phyloP scores from a whole-genome alignment of 2,888 invertebrate species.

The Cheilosia variabilis region DNA sequence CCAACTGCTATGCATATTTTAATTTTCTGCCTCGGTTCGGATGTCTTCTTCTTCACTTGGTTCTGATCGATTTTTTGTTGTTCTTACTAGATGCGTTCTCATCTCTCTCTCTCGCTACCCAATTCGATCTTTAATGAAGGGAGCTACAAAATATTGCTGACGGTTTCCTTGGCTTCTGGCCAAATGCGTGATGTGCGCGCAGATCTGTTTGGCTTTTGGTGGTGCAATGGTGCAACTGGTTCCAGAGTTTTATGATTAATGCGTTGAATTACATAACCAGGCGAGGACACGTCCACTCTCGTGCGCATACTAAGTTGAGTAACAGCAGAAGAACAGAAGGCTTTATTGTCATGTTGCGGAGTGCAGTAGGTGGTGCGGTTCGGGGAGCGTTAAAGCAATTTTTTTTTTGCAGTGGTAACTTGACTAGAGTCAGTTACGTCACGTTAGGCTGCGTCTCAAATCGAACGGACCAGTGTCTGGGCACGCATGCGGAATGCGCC shows the following conservation, averaged over 20 bases:
- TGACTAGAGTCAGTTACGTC: slow-evolving; percentile 67
- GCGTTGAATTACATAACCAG: slow-evolving; percentile 64
- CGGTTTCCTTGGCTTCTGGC: slow-evolving; percentile 38
- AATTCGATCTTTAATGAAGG: slow-evolving; percentile 48
- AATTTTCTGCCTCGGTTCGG: slow-evolving; percentile 56
- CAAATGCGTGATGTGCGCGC: slow-evolving; percentile 52
- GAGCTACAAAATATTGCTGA: slow-evolving; percentile 20
- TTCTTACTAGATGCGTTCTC: neutral
- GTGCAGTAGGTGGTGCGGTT: neutral
- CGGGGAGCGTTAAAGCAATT: neutral
- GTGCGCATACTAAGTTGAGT: slow-evolving; percentile 59
- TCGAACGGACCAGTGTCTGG: slow-evolving; percentile 61
- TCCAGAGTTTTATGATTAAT: slow-evolving; percentile 60
- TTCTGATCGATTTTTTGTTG: slow-evolving; percentile 48
- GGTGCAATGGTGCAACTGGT: slow-evolving; percentile 50
- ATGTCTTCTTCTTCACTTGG: slow-evolving; percentile 47
- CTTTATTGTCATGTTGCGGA: slow-evolving; percentile 33
- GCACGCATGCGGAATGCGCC: slow-evolving; percentile 59
- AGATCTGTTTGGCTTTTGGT: slow-evolving; percentile 9
- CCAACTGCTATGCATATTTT: slow-evolving; percentile 57
- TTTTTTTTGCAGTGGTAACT: slow-evolving; percentile 25
- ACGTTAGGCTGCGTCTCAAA: slow-evolving; percentile 58
- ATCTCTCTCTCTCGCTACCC: neutral
- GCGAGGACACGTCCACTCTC: slow-evolving; percentile 46
- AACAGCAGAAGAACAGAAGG: slow-evolving; percentile 21